Evolutionary conservation across 2,888 invertebrate species (phyloP), one percentile per base, ranked within the genome.

Genomic region (Alitta virens): DNA sequence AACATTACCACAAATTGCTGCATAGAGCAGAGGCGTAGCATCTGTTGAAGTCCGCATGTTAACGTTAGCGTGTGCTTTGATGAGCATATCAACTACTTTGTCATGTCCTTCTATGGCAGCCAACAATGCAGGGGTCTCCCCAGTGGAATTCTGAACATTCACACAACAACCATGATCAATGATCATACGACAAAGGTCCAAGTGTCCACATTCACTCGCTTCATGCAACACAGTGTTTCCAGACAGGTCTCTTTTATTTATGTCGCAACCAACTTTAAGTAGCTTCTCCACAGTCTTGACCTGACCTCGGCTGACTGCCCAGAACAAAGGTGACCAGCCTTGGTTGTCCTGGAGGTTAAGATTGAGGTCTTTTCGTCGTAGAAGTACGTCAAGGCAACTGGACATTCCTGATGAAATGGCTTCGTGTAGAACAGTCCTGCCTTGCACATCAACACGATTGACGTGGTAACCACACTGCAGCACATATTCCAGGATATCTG

Each of bases 191-290:
- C 74, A 74, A 24, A 75, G 68, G 49, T 70, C 72, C 16, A 72
- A 57, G 58, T 77, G 75, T 3, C 77, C 77, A 64, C 74, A 72
- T 62, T 76, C 75, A 5, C 76, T 74, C 1, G 77, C 77, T 64
- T 73, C 73, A 56, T 78, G 77, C 25, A 78, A 67, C 2, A 75
- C 78, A 0, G 76, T 76, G 18, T 63, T 63, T n/a, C 60, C 63
- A 1, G 54, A 49, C 16, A 50, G 23, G 26, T 63, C 63, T 24
- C 56, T 27, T 14, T 27, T 42, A 18, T 66, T 66, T 0, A 75
- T 67, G 55, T 74, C 68, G 66, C 75, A 73, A 24, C 73, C 73
- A 73, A 74, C 75, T 3, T 73, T 65, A 3, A 75, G 43, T 12
- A 78, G 68, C 7, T 75, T 66, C 33, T 74, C 71, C 1, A 76